Percentiles rank a stretch among this genome's conserved stretches.
phyloP scores from a whole-genome alignment of 2,797 vertebrate genomes.

The Rhabdophis nuchalis region DNA sequence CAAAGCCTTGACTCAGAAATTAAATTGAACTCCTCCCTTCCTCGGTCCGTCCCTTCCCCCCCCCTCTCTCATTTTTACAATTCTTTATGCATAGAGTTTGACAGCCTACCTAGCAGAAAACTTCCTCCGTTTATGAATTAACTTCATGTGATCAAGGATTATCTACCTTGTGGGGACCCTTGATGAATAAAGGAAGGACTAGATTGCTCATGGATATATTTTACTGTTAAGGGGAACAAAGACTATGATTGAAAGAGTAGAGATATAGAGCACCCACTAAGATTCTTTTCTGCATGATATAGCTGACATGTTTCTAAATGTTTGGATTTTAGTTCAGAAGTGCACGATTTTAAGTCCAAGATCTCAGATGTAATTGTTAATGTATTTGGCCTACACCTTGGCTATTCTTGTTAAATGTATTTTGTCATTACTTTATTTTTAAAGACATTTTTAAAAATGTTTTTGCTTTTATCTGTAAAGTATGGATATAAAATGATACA shows the following conservation, averaged over 20 bases:
- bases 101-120: background rate
- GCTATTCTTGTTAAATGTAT: background rate
- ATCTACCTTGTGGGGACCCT: background rate
- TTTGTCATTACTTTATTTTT: background rate
- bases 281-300: background rate
- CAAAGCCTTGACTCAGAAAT: background rate
- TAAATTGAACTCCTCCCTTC: background rate
- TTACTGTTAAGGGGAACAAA: background rate
- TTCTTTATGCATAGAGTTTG: background rate
- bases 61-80: background rate
- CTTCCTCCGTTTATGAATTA: background rate
- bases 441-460: background rate
- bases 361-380: background rate
- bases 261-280: background rate
- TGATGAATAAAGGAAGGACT: background rate
- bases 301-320: background rate
- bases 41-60: too few species aligned
- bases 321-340: background rate
- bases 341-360: background rate
- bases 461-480: background rate
- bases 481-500: background rate
- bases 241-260: background rate
- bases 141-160: background rate
- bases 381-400: background rate
- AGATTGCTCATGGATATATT: background rate